Evolutionary conservation across 1,140 invertebrate genomes (phyloP).

Genomic region (Parapsyche elsis): DNA sequence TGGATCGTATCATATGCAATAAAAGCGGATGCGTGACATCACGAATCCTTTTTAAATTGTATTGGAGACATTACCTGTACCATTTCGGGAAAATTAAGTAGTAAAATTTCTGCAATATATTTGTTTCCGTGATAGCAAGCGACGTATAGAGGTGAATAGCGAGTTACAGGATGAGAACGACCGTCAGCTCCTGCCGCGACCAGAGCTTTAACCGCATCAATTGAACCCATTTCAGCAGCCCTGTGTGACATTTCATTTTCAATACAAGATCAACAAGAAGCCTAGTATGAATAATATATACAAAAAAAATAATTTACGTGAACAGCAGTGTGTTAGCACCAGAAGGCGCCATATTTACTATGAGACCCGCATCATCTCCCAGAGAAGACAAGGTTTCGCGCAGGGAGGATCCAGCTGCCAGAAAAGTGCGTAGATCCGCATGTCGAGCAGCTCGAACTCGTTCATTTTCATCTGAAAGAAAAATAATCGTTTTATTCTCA

Average conservation of each 20-base stretch:
- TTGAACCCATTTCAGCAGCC: slow-evolving; percentile 84
- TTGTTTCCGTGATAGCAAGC: slow-evolving; percentile 87
- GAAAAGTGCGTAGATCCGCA: slow-evolving; percentile 77
- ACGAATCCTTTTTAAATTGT: not conserved
- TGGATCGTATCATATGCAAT: no score
- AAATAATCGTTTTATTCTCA: no score
- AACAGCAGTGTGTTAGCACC: slow-evolving; percentile 89
- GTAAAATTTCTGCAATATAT: slow-evolving; percentile 83
- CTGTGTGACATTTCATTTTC: slow-evolving; percentile 62
- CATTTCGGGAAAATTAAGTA: slow-evolving; percentile 77
- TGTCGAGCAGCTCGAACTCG: slow-evolving; percentile 76
- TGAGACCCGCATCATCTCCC: slow-evolving; percentile 73
- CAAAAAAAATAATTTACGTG: slow-evolving; percentile 68
- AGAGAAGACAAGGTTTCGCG: slow-evolving; percentile 74
- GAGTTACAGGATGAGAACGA: slow-evolving; percentile 86
- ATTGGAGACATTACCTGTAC: slow-evolving; percentile 70
- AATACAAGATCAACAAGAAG: not conserved
- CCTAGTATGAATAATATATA: no score
- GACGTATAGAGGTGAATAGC: slow-evolving; percentile 93
- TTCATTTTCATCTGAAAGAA: slow-evolving; percentile 76
- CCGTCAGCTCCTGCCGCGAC: slow-evolving; percentile 87
- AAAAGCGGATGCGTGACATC: no score
- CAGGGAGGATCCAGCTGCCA: slow-evolving; percentile 72
- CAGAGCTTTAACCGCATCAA: slow-evolving; percentile 82
- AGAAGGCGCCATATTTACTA: slow-evolving; percentile 87